These are phyloP conservation scores for Scytalopus superciliaris DNA, from an alignment of 2,113 vertebrate species.

Conservation along the genomic window DNA sequence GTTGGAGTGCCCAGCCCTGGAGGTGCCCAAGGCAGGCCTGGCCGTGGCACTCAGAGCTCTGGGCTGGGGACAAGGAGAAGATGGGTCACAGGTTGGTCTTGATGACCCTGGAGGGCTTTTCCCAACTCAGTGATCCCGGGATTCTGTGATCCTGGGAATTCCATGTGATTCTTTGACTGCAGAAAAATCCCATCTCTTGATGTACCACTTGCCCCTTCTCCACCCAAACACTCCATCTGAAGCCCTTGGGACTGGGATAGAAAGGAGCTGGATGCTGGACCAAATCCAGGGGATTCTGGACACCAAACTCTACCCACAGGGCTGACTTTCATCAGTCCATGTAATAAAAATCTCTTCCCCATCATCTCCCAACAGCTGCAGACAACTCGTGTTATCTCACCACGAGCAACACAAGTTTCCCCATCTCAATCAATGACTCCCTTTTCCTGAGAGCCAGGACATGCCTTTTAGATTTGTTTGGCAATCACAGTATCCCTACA, in stretches of 20 bases:
- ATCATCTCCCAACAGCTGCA: not conserved
- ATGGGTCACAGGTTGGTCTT: fast-evolving
- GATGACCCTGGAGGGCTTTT: fast-evolving
- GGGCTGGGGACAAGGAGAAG: not conserved
- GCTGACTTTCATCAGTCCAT: not conserved
- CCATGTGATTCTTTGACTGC: not conserved
- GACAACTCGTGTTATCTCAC: conserved; percentile 2
- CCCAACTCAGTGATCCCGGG: not conserved
- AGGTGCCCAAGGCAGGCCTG: not conserved
- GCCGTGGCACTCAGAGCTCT: not conserved
- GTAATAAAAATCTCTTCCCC: not conserved
- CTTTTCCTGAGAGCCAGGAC: not conserved
- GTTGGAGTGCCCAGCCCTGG: not conserved
- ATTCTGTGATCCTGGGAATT: not conserved
- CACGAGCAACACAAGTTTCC: not conserved
- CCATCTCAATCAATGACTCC: not conserved
- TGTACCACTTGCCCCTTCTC: not conserved
- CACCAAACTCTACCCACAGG: not conserved
- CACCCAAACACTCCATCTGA: not conserved
- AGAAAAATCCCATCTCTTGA: not conserved
- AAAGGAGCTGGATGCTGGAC: not conserved
- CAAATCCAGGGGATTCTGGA: not conserved
- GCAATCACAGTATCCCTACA: not conserved
- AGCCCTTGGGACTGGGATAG: not conserved
- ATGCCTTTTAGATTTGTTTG: conserved; percentile 2